Conservation (phyloP, 2,113 vertebrate genomes). For the Cavia aperea region DNA sequence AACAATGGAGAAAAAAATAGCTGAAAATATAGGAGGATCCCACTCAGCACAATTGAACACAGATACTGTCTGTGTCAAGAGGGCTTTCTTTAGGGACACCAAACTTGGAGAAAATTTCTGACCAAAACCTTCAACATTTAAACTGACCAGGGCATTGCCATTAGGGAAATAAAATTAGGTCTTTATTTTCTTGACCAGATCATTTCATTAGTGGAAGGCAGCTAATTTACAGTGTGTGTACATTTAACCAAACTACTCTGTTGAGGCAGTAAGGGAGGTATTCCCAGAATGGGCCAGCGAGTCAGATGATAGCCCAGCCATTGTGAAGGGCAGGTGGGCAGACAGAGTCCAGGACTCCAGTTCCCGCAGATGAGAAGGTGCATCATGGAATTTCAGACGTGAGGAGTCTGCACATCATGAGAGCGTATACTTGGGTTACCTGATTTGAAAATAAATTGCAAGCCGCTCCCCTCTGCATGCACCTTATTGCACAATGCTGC, state of each 20-base stretch:
- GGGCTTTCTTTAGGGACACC: neutral
- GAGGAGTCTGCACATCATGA: neutral
- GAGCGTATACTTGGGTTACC: neutral
- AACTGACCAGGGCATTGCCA: neutral
- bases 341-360: neutral
- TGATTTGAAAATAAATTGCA: conserved; percentile 45
- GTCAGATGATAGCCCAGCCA: neutral
- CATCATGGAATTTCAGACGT: neutral
- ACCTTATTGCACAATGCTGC: conserved; percentile 39
- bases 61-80: neutral
- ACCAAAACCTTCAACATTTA: neutral
- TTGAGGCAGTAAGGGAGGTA: neutral
- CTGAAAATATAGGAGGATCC: neutral
- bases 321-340: neutral
- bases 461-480: neutral
- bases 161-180: neutral
- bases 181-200: conserved; percentile 1
- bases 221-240: neutral
- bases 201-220: neutral
- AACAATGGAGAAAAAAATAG: neutral
- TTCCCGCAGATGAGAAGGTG: neutral
- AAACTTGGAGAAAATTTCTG: neutral
- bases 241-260: neutral
- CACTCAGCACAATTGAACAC: neutral
- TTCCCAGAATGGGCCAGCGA: neutral